A percentile compares a stretch with the other conserved stretches of the same genome.
phyloP scores from a whole-genome alignment of 2,888 invertebrate genomes.

The Luffia ferchaultella region DNA sequence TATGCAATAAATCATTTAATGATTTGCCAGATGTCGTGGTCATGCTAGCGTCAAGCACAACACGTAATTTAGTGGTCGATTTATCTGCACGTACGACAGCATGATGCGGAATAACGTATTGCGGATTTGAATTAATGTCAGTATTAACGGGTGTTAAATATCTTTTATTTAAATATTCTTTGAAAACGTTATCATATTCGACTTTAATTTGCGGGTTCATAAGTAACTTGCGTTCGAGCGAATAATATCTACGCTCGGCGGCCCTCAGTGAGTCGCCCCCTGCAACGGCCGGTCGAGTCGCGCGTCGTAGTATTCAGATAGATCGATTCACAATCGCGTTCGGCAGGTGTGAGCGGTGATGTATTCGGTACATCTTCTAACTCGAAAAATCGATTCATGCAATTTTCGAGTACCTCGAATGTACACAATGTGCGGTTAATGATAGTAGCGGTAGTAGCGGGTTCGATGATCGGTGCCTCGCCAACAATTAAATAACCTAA shows the following conservation, averaged over 20 bases:
- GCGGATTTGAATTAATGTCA: not conserved
- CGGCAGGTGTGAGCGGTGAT: not conserved
- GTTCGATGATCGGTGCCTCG: no score
- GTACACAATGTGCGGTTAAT: not conserved
- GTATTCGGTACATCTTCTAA: not conserved
- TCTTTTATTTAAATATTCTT: not conserved
- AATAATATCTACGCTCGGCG: not conserved
- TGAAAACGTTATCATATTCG: not conserved
- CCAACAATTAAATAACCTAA: no score
- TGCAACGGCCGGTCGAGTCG: not conserved
- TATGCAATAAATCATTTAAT: constrained; percentile 12
- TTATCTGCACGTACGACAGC: not conserved
- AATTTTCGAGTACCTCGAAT: not conserved
- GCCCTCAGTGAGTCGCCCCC: not conserved
- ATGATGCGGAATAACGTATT: not conserved
- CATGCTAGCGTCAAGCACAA: constrained; percentile 6
- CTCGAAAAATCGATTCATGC: not conserved
- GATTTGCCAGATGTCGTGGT: constrained; percentile 10
- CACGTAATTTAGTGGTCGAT: not conserved
- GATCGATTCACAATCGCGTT: not conserved
- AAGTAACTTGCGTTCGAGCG: not conserved
- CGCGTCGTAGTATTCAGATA: not conserved
- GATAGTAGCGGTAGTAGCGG: no score
- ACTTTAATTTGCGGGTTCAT: not conserved
- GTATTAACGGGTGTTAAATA: not conserved